Evolutionary conservation across 1,140 invertebrate genomes (phyloP).

Genomic region (Bombus confusus): DNA sequence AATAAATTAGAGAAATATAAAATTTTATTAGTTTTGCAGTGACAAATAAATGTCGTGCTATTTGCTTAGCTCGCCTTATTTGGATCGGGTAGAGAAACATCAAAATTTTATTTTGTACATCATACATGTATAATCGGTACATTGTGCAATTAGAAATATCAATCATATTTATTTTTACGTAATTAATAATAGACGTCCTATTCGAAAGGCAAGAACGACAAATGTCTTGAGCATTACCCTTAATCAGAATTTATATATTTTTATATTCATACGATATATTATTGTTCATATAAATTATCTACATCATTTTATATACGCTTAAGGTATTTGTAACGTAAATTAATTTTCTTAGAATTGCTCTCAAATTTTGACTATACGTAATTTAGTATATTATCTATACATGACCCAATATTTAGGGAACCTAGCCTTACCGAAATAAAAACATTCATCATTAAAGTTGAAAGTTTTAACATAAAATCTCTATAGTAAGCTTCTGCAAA

Average conservation of each 20-base stretch:
- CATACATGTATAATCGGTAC: background rate
- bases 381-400: too few relatives aligned
- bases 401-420: too few relatives aligned
- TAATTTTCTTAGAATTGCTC: too few relatives aligned
- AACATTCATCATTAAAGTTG: too few relatives aligned
- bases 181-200: conserved; percentile 10
- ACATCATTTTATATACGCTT: background rate
- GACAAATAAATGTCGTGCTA: too few relatives aligned
- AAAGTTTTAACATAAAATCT: too few relatives aligned
- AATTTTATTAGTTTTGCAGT: background rate
- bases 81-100: background rate
- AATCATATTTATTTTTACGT: conserved; percentile 44
- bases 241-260: background rate
- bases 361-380: too few relatives aligned
- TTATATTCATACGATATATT: background rate
- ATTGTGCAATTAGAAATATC: conserved; percentile 34
- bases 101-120: conserved; percentile 20
- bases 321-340: too few relatives aligned
- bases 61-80: background rate
- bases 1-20: too few relatives aligned
- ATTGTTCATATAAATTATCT: background rate
- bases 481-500: too few relatives aligned
- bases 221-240: background rate
- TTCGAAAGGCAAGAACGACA: background rate
- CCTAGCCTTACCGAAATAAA: too few relatives aligned